Percentiles rank a stretch among this genome's conserved stretches.
These are phyloP conservation scores for Pseudochirops corinnae DNA, from an alignment of 2,797 vertebrate species.

Conservation along the genomic window DNA sequence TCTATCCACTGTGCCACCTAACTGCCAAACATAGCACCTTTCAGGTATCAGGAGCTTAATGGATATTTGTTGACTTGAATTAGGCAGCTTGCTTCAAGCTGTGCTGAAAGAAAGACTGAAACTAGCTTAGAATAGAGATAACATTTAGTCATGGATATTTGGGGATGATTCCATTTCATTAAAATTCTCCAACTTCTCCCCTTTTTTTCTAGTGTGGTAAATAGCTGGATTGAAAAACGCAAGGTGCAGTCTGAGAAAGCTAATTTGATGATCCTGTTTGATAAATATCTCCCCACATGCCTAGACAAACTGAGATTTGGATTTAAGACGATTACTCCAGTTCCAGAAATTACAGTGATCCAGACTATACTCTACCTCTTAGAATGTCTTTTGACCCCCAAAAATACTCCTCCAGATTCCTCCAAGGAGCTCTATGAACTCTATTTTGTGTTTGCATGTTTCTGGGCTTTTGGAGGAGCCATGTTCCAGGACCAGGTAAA, in stretches of 20 bases:
- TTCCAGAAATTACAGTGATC: slow-evolving; percentile 82
- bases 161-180: background rate
- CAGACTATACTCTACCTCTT: slow-evolving; percentile 83
- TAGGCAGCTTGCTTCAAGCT: background rate
- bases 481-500: slow-evolving; percentile 88
- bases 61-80: background rate
- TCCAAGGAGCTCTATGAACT: slow-evolving; percentile 86
- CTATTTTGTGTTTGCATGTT: slow-evolving; percentile 85
- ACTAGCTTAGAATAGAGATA: background rate
- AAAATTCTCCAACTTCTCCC: background rate
- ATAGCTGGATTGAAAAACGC: slow-evolving; percentile 86
- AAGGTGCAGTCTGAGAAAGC: slow-evolving; percentile 85
- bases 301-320: slow-evolving; percentile 84
- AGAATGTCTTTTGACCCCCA: slow-evolving; percentile 84
- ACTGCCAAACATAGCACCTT: background rate
- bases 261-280: slow-evolving; percentile 84
- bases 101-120: background rate
- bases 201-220: slow-evolving; percentile 78
- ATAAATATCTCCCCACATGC: slow-evolving; percentile 86
- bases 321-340: slow-evolving; percentile 85
- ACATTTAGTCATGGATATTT: background rate
- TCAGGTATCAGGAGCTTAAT: background rate
- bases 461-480: slow-evolving; percentile 85
- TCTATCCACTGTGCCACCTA: background rate
- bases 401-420: slow-evolving; percentile 79